Evolutionary conservation across 2,797 vertebrate genomes (phyloP), one percentile per base, ranked within the genome.

Genomic region (Prunella strophiata): DNA sequence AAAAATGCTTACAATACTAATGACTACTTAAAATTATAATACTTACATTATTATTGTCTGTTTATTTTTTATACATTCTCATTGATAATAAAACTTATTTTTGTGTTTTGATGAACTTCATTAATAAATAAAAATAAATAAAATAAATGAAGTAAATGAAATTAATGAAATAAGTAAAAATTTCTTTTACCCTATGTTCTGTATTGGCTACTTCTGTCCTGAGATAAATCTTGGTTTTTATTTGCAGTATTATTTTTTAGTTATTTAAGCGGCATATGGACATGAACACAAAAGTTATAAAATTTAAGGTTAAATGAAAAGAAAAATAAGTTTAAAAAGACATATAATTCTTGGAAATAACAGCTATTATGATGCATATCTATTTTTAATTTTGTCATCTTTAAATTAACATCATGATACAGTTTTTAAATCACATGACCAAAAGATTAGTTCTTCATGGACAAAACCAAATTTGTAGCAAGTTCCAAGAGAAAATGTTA

Each of bases 1-100:
- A 86, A 93, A 89, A 96, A 71, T 29, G 61, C 45, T 95, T 82
- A 50, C 17, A 73, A 58, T 91, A 65, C 48, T 83, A 71, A 72
- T 48, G 22, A 52, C 27, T 95, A 72, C 51, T 94, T 82, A 58
- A 27, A 88, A 57, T 75, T 7, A 38, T 78, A 42, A 68, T 76
- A 58, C 4, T 70, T 79, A 19, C 6, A 71, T 66, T 43, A 72
- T 82, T 29, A 47, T 40, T 74, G 32, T 72, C 36, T 86, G 21
- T 32, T 59, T 81, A 73, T 83, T 91, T 95, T 91, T 83, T 17
- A 61, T 93, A 51, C 17, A 61, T 47, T 84, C 23, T 68, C 4
- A 63, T 23, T 54, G 48, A 47, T 17, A 90, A 85, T 90, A 87
- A 88, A 86, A 95, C 1, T 47, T 70, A 20, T 76, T 59, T 85